A percentile compares a stretch with the other conserved stretches of the same genome.
Evolutionary conservation across 2,888 invertebrate species (phyloP).

Genomic region (Pyralis farinalis): DNA sequence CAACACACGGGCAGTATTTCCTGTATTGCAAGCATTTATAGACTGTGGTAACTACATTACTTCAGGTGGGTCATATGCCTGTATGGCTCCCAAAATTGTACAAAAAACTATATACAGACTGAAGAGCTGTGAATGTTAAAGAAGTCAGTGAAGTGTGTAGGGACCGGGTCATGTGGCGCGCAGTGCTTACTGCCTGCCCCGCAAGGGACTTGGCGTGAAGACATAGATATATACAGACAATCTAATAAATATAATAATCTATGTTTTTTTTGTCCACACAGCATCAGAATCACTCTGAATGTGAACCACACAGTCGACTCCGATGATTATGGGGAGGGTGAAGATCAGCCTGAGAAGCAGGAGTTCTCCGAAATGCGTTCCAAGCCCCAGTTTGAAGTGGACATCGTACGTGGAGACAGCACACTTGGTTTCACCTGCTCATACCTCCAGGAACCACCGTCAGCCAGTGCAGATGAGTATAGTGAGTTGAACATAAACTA

Average conservation of each 20-base stretch:
- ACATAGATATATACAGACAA: too few species aligned
- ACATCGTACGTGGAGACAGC: constrained; percentile 88
- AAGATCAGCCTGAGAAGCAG: constrained; percentile 84
- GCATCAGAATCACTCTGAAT: constrained; percentile 87
- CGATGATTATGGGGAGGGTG: constrained; percentile 84
- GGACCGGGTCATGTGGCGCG: too few species aligned
- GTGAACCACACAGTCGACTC: constrained; percentile 97
- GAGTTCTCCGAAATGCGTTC: constrained; percentile 93
- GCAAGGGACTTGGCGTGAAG: too few species aligned
- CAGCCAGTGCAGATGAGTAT: constrained; percentile 85
- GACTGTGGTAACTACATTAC: too few species aligned
- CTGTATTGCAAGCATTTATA: too few species aligned
- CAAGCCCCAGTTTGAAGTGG: constrained; percentile 94
- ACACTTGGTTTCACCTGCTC: constrained; percentile 93
- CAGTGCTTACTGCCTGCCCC: too few species aligned
- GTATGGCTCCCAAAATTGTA: too few species aligned
- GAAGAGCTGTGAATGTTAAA: too few species aligned
- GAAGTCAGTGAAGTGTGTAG: too few species aligned
- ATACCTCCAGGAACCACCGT: constrained; percentile 84
- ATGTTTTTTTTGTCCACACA: constrained; percentile 27
- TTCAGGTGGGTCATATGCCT: too few species aligned
- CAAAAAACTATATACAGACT: too few species aligned
- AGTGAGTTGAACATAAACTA: constrained; percentile 68
- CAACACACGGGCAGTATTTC: too few species aligned
- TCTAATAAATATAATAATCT: not conserved